A percentile compares a stretch with the other conserved stretches of the same genome.
Evolutionary conservation across 2,888 invertebrate genomes (phyloP).

Genomic region (Cerastis leucographa): DNA sequence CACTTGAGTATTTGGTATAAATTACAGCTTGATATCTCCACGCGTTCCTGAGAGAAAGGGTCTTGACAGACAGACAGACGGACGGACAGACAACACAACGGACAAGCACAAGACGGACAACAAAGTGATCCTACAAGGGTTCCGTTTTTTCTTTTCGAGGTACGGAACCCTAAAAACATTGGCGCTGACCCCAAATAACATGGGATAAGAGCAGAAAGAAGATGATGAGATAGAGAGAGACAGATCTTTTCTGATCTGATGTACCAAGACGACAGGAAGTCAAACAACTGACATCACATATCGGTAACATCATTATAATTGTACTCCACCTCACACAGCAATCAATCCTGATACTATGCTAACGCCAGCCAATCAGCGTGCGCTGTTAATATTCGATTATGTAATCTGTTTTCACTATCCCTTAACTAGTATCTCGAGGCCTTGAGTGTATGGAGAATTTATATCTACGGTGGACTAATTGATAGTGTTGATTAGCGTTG

Average conservation of each 20-base stretch:
- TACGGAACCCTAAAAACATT: no score
- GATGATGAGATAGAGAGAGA: not conserved
- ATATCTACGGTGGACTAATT: not conserved
- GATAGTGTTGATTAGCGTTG: not conserved
- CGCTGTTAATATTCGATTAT: conserved; percentile 10
- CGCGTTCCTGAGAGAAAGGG: no score
- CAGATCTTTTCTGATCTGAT: not conserved
- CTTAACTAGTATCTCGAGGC: not conserved
- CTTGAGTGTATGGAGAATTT: not conserved
- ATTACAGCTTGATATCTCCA: no score
- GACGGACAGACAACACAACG: no score
- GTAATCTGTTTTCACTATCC: conserved; percentile 29
- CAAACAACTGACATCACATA: not conserved
- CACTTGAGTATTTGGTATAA: no score
- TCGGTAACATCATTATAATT: not conserved
- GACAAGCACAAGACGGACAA: no score
- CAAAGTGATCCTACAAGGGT: no score
- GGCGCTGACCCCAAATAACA: no score
- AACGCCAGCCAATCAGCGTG: conserved; percentile 21
- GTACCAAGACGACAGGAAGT: not conserved
- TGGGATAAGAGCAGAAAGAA: no score
- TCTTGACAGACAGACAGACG: no score
- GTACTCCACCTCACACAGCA: not conserved
- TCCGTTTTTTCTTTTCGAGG: no score
- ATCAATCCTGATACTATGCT: conserved; percentile 13